A percentile compares a stretch with the other conserved stretches of the same genome.
Conservation (phyloP, 2,888 invertebrate species). For the Clanis bilineata region DNA sequence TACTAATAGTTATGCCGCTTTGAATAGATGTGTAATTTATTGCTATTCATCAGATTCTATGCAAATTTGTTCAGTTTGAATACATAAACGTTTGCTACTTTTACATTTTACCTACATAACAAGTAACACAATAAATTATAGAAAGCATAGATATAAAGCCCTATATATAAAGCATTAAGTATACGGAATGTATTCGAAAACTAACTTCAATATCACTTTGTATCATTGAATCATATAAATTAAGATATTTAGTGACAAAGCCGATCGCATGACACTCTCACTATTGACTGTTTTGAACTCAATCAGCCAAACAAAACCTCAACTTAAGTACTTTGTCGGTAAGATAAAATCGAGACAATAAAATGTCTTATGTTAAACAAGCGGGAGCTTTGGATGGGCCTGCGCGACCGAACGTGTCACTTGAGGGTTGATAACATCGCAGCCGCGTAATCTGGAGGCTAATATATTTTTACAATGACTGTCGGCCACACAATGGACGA, state of each 20-base stretch:
- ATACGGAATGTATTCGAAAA: too few species aligned
- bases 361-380: constrained; percentile 18
- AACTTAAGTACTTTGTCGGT: constrained; percentile 22
- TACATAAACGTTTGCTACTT: background rate
- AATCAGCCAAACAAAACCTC: background rate
- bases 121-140: background rate
- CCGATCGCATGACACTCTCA: background rate
- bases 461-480: constrained; percentile 17
- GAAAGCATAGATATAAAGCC: background rate
- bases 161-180: too few species aligned
- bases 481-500: constrained; percentile 14
- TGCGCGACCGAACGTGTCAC: constrained; percentile 21
- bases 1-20: background rate
- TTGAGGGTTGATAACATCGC: constrained; percentile 25
- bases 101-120: background rate
- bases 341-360: constrained; percentile 21
- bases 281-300: background rate
- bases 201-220: too few species aligned
- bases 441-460: constrained; percentile 28
- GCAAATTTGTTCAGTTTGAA: background rate
- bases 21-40: background rate
- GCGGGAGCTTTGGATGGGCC: constrained; percentile 19
- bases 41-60: background rate
- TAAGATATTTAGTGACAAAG: too few species aligned
- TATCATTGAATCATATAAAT: too few species aligned